Evolutionary conservation across 2,113 vertebrate species (phyloP).

Genomic region (Sinosuthora webbiana): DNA sequence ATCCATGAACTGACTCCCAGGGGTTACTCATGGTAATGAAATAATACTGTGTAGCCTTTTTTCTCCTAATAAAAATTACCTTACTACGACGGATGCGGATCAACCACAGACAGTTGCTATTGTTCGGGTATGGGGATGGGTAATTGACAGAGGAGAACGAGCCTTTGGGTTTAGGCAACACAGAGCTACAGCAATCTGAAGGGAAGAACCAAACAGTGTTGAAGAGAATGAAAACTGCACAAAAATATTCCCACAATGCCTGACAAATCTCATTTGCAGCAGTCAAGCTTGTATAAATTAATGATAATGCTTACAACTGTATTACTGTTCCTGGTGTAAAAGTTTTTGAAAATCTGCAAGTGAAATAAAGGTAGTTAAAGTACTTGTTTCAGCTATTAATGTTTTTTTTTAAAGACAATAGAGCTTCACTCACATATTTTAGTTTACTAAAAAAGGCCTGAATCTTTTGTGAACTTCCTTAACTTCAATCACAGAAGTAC

Average conservation of each 20-base stretch:
- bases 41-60: background rate
- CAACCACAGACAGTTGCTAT: conserved; percentile 62
- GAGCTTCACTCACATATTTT: background rate
- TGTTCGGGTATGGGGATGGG: conserved; percentile 45
- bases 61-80: conserved; percentile 42
- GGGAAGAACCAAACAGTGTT: background rate
- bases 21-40: background rate
- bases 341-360: background rate
- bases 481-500: background rate
- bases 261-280: background rate
- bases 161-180: conserved; percentile 46
- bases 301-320: background rate
- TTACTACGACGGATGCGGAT: conserved; percentile 43
- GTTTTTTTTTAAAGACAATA: background rate
- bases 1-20: background rate
- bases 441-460: background rate
- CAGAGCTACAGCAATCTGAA: conserved; percentile 60
- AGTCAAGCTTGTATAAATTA: background rate
- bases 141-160: conserved; percentile 47
- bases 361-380: background rate
- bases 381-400: background rate
- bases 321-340: background rate
- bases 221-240: background rate
- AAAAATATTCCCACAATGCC: background rate
- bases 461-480: background rate